Evolutionary conservation across 2,888 invertebrate species (phyloP).

Genomic region (Disparrhopalites patrizii): DNA sequence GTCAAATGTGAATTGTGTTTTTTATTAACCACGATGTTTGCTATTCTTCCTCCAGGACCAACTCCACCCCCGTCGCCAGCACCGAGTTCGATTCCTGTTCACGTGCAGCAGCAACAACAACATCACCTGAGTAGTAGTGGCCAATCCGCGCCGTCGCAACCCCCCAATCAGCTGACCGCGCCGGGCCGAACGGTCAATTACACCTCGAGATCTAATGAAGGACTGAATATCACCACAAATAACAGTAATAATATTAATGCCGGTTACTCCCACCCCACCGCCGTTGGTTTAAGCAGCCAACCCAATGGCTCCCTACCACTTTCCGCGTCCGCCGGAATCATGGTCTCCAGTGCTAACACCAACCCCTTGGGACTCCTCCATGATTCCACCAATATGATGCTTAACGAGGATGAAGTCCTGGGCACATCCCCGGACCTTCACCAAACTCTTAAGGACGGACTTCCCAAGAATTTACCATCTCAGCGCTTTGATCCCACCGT

Average conservation of each 20-base stretch:
- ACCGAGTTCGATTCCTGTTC: constrained; percentile 39
- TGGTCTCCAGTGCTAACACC: constrained; percentile 10
- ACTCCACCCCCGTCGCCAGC: constrained; percentile 49
- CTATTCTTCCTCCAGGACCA: constrained; percentile 47
- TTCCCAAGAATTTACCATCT: constrained; percentile 60
- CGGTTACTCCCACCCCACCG: not conserved
- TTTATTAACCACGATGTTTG: no score
- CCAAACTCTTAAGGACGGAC: constrained; percentile 76
- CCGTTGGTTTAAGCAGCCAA: not conserved
- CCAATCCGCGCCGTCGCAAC: not conserved
- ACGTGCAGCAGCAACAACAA: constrained; percentile 6
- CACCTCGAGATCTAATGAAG: constrained; percentile 8
- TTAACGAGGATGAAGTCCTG: not conserved
- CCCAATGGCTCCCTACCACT: not conserved
- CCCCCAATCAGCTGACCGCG: not conserved
- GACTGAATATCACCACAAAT: not conserved
- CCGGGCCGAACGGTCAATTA: constrained; percentile 19
- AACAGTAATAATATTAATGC: not conserved
- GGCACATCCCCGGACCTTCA: constrained; percentile 63
- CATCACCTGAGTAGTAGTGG: constrained; percentile 16
- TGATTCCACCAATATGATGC: constrained; percentile 7
- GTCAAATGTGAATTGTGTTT: no score
- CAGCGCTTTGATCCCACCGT: constrained; percentile 35
- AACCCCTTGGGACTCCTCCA: constrained; percentile 27
- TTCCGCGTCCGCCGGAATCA: not conserved